Percentiles rank a stretch among this genome's conserved stretches.
Evolutionary conservation across 1,140 invertebrate genomes (phyloP).

Genomic region (Caligus rogercresseyi): DNA sequence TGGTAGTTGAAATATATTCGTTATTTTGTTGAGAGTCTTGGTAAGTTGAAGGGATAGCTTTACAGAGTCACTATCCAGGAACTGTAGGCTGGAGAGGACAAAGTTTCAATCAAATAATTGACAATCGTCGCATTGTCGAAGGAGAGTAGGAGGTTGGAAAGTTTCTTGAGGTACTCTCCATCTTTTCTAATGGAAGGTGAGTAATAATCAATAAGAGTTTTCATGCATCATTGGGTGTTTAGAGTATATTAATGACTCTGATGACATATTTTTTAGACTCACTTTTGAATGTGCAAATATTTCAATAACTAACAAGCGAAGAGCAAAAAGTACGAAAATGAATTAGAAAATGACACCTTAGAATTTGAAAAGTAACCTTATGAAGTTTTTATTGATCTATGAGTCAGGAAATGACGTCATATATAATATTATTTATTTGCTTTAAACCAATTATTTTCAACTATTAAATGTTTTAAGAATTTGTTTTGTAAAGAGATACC

Average conservation of each 20-base stretch:
- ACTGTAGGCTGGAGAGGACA: not conserved
- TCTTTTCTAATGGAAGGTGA: not conserved
- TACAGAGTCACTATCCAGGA: not conserved
- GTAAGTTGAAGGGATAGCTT: not conserved
- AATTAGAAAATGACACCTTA: too few species aligned
- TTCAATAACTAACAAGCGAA: not conserved
- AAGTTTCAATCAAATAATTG: not conserved
- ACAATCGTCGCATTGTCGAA: not conserved
- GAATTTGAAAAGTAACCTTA: too few species aligned
- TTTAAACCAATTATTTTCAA: not conserved
- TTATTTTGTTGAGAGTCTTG: not conserved
- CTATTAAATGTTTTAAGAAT: too few species aligned
- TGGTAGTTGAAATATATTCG: not conserved
- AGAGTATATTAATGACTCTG: too few species aligned
- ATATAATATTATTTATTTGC: too few species aligned
- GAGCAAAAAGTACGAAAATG: not conserved
- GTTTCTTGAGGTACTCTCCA: not conserved
- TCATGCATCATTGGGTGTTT: too few species aligned
- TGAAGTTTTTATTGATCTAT: too few species aligned
- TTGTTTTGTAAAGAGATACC: not conserved
- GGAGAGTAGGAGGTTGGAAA: not conserved
- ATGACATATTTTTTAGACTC: too few species aligned
- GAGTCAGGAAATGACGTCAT: too few species aligned
- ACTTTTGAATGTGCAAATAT: too few species aligned
- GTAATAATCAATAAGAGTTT: too few species aligned